Evolutionary conservation across 2,113 vertebrate species (phyloP), one percentile per base, ranked within the genome.

Genomic region (Bubalus kerabau): DNA sequence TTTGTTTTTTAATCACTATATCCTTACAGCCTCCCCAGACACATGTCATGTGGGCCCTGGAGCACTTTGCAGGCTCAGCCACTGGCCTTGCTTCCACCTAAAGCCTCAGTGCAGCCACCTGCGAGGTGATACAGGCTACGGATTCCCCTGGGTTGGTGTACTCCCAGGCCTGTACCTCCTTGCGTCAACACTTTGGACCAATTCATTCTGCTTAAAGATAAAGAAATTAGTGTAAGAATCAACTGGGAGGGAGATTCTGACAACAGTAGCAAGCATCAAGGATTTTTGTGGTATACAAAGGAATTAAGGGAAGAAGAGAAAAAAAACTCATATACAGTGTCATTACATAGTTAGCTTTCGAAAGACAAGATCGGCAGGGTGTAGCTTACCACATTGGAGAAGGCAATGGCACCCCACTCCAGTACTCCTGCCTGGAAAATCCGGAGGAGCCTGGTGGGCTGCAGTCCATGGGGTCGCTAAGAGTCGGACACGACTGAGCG

Each of bases 1-100:
- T 36, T 36, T 36, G 36, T 19, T 11, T 71, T 71, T 97, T 97
- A 97, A 98, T 98, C 97, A 94, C 96, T 97, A 84, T 91, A 96
- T 97, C 95, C 96, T 98, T 32, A 12, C 86, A 91, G 93, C 59
- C 60, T 97, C 96, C 94, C 60, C 50, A 93, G 93, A 50, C 59
- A 12, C 97, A 94, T 92, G 88, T 95, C 93, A 78, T 19, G 21
- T 78, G 57, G 95, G 95, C 84, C 97, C 97, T 95, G 94, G 97
- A 96, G 96, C 95, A 92, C 96, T 97, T 97, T 96, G 57, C 95
- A 96, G n/a, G 62, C 11, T 32, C 36, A 48, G 17, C 16, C 3
- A 17, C 14, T 12, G 50, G 54, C 13, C 13, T 91, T 28, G n/a
- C 52, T 81, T 24, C 48, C 74, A 52, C n/a, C 19, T 48, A 21